Percentiles rank a stretch among this genome's conserved stretches.
These are phyloP conservation scores for Allolobophora icterica DNA, from an alignment of 2,888 invertebrate species.

Conservation along the genomic window DNA sequence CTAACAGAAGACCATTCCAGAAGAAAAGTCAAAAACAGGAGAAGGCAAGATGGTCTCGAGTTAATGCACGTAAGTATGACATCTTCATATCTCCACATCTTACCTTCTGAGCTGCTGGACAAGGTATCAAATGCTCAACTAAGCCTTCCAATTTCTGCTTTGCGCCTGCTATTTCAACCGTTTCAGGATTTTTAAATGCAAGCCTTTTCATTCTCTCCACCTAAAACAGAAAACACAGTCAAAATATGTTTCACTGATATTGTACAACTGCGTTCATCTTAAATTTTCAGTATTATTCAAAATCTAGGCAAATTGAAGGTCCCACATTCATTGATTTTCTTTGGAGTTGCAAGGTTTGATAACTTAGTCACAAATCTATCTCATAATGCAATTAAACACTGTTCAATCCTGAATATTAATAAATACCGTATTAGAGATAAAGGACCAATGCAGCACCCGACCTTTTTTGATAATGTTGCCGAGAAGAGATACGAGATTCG, in stretches of 20 bases:
- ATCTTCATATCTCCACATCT: slow-evolving; percentile 35
- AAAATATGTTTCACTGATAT: not conserved
- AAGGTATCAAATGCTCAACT: slow-evolving; percentile 90
- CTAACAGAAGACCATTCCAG: too few relatives aligned
- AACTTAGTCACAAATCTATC: not conserved
- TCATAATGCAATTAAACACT: not conserved
- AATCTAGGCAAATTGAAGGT: not conserved
- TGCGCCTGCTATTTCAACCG: slow-evolving; percentile 91
- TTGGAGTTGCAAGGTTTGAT: not conserved
- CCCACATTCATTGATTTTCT: not conserved
- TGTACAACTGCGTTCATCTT: too few relatives aligned
- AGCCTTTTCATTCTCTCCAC: slow-evolving; percentile 90
- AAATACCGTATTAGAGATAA: too few relatives aligned
- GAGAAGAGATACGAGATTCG: slow-evolving; percentile 92
- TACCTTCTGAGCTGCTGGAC: slow-evolving; percentile 94
- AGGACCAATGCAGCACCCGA: slow-evolving; percentile 43
- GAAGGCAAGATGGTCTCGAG: too few relatives aligned
- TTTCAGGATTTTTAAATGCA: slow-evolving; percentile 89
- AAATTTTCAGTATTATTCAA: not conserved
- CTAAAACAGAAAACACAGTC: slow-evolving; percentile 48
- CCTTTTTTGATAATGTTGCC: slow-evolving; percentile 92
- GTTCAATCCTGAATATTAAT: too few relatives aligned
- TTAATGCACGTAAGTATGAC: too few relatives aligned
- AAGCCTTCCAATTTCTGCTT: slow-evolving; percentile 97
- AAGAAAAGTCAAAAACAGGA: too few relatives aligned